Base-by-base conservation (phyloP, 2,113 vertebrate genomes). In the Argyrosomus japonicus region DNA sequence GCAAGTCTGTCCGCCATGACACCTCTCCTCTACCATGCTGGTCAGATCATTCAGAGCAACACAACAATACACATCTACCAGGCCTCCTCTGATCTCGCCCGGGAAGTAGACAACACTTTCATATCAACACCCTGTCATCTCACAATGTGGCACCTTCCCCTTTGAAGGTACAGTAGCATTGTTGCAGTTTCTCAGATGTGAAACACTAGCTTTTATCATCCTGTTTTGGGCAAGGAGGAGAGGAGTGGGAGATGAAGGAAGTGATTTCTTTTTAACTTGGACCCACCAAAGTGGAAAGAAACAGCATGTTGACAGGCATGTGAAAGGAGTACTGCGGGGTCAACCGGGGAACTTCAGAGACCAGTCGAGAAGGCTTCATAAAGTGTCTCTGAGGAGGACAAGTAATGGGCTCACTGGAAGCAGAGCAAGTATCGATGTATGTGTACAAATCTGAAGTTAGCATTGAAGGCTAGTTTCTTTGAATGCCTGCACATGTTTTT, bases 111-210 rank as follows among this genome's bases (percentile, higher is more conserved):
- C 90, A 92, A 88, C 85, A 86, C 92, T 92, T 92, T 93, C 93
- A 93, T 86, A 94, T 93, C 87, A 90, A 74, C 82, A 79, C 68
- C 71, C 90, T 88, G 86, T 92, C 91, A 90, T 93, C 93, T 91
- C 86, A 76, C 90, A 84, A 92, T 88, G 90, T 93, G 91, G 87
- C 92, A 85, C 91, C 81, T 89, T 64, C 84, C 82, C 89, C 88
- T 95, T 94, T 95, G 94, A 94, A 94, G 90, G 90, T 84, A 88
- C 89, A 82, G 87, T 87, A 87, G 93, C 81, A 91, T 91, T 90
- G 89, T 92, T 94, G 88, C 91, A 88, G 91, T 72, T 73, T 77
- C 88, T 93, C 90, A 91, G 88, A 90, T 91, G 88, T 93, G 92
- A 93, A 93, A 92, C 84, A 90, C 86, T 14, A 3, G 86, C 94